Percentiles rank a stretch among this genome's conserved stretches.
Conservation (phyloP, 2,888 invertebrate species). For the Pomacea canaliculata region DNA sequence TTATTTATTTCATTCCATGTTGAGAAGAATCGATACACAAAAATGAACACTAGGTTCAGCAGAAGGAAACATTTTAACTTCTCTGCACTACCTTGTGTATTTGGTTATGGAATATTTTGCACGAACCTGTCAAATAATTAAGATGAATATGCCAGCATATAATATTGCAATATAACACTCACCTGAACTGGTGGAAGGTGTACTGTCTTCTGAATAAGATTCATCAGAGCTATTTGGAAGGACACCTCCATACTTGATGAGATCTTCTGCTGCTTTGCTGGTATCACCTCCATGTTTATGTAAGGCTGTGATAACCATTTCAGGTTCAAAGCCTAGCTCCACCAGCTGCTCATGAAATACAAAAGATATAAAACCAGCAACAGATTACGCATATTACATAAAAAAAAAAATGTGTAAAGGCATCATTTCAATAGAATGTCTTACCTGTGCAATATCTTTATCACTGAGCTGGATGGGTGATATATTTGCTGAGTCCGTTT, state of each 20-base stretch:
- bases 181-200: conserved; percentile 34
- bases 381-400: not conserved
- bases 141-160: no score
- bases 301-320: conserved; percentile 50
- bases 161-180: not conserved
- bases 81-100: no score
- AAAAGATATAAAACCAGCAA: not conserved
- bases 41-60: not conserved
- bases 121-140: no score
- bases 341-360: conserved; percentile 43
- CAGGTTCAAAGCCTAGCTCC: conserved; percentile 57
- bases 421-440: not conserved
- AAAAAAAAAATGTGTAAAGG: not conserved
- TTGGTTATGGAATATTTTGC: no score
- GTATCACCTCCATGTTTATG: conserved; percentile 44
- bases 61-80: no score
- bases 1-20: no score
- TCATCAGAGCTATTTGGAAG: conserved; percentile 29
- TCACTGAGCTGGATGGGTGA: conserved; percentile 48
- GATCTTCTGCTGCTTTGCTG: conserved; percentile 51
- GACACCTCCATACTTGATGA: conserved; percentile 49
- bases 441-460: conserved; percentile 62
- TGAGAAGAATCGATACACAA: no score
- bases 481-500: conserved; percentile 62
- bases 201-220: not conserved